These are phyloP conservation scores for Leptinotarsa tumamoca DNA, from an alignment of 2,888 invertebrate species.

Conservation along the genomic window DNA sequence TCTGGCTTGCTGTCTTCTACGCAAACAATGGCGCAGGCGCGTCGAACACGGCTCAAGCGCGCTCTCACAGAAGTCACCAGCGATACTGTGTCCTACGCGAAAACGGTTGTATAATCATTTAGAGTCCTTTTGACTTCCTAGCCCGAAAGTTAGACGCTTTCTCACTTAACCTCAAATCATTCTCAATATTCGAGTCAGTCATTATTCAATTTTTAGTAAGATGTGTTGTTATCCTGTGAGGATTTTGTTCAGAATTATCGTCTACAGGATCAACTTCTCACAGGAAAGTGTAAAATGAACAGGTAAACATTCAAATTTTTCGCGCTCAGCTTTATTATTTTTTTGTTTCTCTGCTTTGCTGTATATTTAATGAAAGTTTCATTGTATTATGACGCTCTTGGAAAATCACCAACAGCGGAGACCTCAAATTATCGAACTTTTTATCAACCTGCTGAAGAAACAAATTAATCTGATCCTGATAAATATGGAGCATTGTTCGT, in stretches of 20 bases:
- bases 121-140: slow-evolving; percentile 58
- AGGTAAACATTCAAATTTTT: slow-evolving; percentile 31
- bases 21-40: slow-evolving; percentile 90
- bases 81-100: slow-evolving; percentile 89
- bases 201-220: slow-evolving; percentile 21
- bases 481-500: background rate
- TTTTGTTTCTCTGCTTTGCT: slow-evolving; percentile 2
- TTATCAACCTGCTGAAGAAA: background rate
- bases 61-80: slow-evolving; percentile 91
- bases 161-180: slow-evolving; percentile 57
- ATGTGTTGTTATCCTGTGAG: slow-evolving; percentile 33
- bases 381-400: background rate
- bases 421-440: background rate
- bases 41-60: slow-evolving; percentile 86
- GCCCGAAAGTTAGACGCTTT: slow-evolving; percentile 54
- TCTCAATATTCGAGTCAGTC: slow-evolving; percentile 26
- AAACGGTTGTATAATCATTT: slow-evolving; percentile 76
- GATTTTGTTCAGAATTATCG: slow-evolving; percentile 17
- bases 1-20: slow-evolving; percentile 92
- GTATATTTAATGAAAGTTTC: slow-evolving; percentile 1
- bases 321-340: slow-evolving; percentile 13
- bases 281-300: slow-evolving; percentile 31
- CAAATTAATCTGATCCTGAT: background rate
- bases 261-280: slow-evolving; percentile 21
- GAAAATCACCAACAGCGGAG: slow-evolving; percentile 12